These are phyloP conservation scores for Embiotoca jacksoni DNA, from an alignment of 2,113 vertebrate genomes.

Conservation along the genomic window DNA sequence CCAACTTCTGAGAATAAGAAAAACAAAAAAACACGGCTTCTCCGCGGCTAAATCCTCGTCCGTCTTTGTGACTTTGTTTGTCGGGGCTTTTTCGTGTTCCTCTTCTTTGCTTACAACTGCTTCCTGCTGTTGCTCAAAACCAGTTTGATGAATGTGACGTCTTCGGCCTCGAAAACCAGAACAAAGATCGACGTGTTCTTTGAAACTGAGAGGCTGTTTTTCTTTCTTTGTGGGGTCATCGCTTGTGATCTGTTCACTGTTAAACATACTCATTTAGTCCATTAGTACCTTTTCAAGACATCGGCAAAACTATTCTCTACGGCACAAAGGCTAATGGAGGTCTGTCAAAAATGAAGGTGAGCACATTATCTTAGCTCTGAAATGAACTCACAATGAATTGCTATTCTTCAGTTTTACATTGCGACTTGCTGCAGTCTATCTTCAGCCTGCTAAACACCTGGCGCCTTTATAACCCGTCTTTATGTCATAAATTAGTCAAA, in stretches of 20 bases:
- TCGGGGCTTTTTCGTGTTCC: rapidly evolving
- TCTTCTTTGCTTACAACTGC: not conserved
- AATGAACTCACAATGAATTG: too few species aligned
- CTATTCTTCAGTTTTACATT: not conserved
- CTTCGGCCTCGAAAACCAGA: not conserved
- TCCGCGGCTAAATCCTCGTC: not conserved
- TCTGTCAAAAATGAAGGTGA: too few species aligned
- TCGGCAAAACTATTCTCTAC: not conserved
- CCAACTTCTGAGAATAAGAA: too few species aligned
- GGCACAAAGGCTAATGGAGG: not conserved
- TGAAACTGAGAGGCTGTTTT: not conserved
- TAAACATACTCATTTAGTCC: not conserved
- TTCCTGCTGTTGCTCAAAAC: not conserved
- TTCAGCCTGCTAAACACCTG: not conserved
- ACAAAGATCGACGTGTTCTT: not conserved
- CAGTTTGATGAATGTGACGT: not conserved
- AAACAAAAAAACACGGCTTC: too few species aligned
- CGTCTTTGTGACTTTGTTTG: not conserved
- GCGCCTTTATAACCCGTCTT: too few species aligned
- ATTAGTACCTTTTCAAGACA: not conserved
- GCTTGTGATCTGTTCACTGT: slow-evolving; percentile 7
- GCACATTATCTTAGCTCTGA: too few species aligned
- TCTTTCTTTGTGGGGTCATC: not conserved
- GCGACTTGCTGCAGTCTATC: not conserved
- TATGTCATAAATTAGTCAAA: too few species aligned